Evolutionary conservation across 2,113 vertebrate species (phyloP), one percentile per base, ranked within the genome.

Genomic region (Anarrhichthys ocellatus): DNA sequence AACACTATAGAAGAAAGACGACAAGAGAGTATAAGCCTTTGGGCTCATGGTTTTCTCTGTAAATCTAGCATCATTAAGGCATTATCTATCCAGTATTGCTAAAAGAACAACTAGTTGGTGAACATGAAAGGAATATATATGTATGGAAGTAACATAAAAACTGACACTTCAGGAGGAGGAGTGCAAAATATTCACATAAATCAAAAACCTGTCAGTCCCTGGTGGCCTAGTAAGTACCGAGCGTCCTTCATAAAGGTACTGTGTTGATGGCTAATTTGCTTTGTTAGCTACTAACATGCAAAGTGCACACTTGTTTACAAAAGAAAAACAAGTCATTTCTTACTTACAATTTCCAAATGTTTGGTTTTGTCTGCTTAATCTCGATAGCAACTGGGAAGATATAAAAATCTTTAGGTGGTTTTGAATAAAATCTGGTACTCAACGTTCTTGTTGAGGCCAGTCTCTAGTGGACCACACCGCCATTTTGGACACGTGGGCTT

Each of bases 21-120:
- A 85, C 27, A 58, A 88, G 69, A 72, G 81, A 64, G 61, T 11
- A 14, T 6, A 17, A 81, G 90, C 85, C 85, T 86, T 59, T 40
- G 80, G 84, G 89, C 92, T 87, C 7, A 1, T 34, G 50, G 66
- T 70, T 85, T 80, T 27, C 76, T 90, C 87, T 81, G 76, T 85
- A 48, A 77, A 81, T 89, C 87, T 83, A 92, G 63, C 74, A 78
- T 91, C 73, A 83, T 94, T 94, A 94, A 94, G 94, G 94, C 94
- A 94, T 93, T 80, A 79, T 91, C 92, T 92, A 93, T 89, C 87
- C 92, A 93, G 92, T 94, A 93, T 93, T 93, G 92, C 92, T 94
- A 94, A 94, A 91, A 91, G 73, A 93, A 93, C 82, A 84, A 68
- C 89, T 80, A 92, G 81, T 80, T 78, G 71, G 78, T 58, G 48